Base-by-base conservation (phyloP, 2,888 invertebrate species). In the Tetheella fluctuosa region DNA sequence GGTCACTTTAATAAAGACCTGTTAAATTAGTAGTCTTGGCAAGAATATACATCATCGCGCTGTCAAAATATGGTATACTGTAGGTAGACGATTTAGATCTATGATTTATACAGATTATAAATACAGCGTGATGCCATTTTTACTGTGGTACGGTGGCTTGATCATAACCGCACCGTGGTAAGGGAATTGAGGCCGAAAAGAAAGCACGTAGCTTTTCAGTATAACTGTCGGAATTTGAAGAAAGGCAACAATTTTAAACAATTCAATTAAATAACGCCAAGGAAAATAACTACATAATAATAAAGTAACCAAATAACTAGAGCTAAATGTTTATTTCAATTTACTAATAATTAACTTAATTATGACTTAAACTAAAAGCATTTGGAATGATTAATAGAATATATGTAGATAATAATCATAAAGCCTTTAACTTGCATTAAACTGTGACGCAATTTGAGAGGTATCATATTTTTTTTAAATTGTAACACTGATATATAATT, bases 1-100 rank as follows among this genome's bases (percentile, higher is more conserved):
- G 82, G 81, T 75, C 81, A 70, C 64, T 59, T 48, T 48, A 48
- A 48, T 48, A 48, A 42, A 42, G 17, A 42, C 42, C n/a, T 42
- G 17, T 42, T 42, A 42, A 1, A 17, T 48, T 10, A 20, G 20
- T 48, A 20, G 10, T 48, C 7, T 2, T 48, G 48, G 20, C 10
- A 7, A 10, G 15, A 48, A 17, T 48, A 48, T 48, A 10, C 48
- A 17, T 42, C 42, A 20, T 48, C 20, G 48, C 2, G 10, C 48
- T 48, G 48, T 48, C 48, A 20, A 20, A 48, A 48, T 8, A 20
- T 20, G 2, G 1, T n/a, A 4, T 17, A 12, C n/a, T n/a, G n/a
- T n/a, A n/a, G n/a, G n/a, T n/a, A 42, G 17, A 5, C 15, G 10
- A 20, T 20, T 15, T 48, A 20, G 34, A 12, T 13, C 34, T 12